Percentiles rank a stretch among this genome's conserved stretches.
Conservation (phyloP, 2,888 invertebrate species). For the Scaptomyza tumidula region DNA sequence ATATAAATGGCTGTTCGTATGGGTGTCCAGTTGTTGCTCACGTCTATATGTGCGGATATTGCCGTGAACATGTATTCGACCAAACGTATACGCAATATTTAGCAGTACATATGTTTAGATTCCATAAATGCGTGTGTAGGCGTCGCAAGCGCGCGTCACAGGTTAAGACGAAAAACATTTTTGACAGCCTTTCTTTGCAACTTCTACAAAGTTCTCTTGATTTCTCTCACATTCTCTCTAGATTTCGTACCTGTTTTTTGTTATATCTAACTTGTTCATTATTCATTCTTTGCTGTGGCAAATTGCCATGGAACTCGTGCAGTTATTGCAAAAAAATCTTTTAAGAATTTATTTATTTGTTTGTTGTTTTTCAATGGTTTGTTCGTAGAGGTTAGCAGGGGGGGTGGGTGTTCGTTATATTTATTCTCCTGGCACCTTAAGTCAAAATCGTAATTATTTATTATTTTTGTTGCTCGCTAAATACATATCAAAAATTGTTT, state of each 20-base stretch:
- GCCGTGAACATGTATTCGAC: background rate
- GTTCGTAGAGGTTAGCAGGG: background rate
- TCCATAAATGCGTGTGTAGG: slow-evolving; percentile 57
- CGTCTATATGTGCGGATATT: slow-evolving; percentile 26
- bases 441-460: slow-evolving; percentile 31
- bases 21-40: slow-evolving; percentile 71
- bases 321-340: slow-evolving; percentile 41
- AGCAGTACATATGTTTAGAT: slow-evolving; percentile 36
- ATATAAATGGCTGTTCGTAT: slow-evolving; percentile 39
- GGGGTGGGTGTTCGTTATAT: too few relatives aligned
- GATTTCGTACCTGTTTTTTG: slow-evolving; percentile 24
- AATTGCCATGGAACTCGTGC: slow-evolving; percentile 30
- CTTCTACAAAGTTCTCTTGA: slow-evolving; percentile 23
- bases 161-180: slow-evolving; percentile 8
- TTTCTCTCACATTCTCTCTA: slow-evolving; percentile 4
- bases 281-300: slow-evolving; percentile 43
- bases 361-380: slow-evolving; percentile 7
- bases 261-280: slow-evolving; percentile 11
- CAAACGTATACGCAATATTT: slow-evolving; percentile 35
- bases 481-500: slow-evolving; percentile 12
- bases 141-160: slow-evolving; percentile 31
- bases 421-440: slow-evolving; percentile 41
- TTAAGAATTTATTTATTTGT: slow-evolving; percentile 33
- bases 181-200: slow-evolving; percentile 22
- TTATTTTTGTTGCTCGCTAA: slow-evolving; percentile 45